Percentiles rank a stretch among this genome's conserved stretches.
These are phyloP conservation scores for Eospalax fontanierii DNA, from an alignment of 2,797 vertebrate genomes.

Conservation along the genomic window DNA sequence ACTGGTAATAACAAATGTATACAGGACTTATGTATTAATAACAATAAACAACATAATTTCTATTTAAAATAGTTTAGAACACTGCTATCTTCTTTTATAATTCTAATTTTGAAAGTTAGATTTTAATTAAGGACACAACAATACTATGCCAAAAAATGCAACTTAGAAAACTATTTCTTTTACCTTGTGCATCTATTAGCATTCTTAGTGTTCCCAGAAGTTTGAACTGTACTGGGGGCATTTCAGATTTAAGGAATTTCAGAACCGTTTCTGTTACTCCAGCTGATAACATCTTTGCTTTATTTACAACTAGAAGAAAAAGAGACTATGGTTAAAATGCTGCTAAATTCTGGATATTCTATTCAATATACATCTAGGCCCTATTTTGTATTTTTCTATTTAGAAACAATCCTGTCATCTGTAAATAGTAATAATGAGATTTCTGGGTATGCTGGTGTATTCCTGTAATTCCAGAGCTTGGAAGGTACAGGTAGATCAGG, in stretches of 20 bases:
- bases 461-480: neutral
- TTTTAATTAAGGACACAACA: conserved; percentile 74
- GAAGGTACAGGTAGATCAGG: neutral
- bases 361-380: conserved; percentile 16
- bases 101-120: conserved; percentile 74
- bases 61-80: conserved; percentile 42
- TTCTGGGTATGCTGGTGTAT: neutral
- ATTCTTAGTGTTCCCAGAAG: conserved; percentile 98
- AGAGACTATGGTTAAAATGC: conserved; percentile 47
- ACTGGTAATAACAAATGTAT: neutral
- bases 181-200: conserved; percentile 99
- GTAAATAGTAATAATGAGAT: neutral
- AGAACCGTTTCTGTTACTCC: conserved; percentile 97
- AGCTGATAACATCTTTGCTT: conserved; percentile 98
- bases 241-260: conserved; percentile 98
- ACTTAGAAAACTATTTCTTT: conserved; percentile 81
- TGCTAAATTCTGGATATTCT: conserved; percentile 54
- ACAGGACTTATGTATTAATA: conserved; percentile 4
- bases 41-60: neutral
- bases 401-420: conserved; percentile 8
- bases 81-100: conserved; percentile 75
- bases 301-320: conserved; percentile 95
- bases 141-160: conserved; percentile 40
- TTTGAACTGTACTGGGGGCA: conserved; percentile 99
- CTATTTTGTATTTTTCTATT: neutral